Percentiles rank a stretch among this genome's conserved stretches.
Conservation (phyloP, 2,113 vertebrate species). For the Neofelis nebulosa region DNA sequence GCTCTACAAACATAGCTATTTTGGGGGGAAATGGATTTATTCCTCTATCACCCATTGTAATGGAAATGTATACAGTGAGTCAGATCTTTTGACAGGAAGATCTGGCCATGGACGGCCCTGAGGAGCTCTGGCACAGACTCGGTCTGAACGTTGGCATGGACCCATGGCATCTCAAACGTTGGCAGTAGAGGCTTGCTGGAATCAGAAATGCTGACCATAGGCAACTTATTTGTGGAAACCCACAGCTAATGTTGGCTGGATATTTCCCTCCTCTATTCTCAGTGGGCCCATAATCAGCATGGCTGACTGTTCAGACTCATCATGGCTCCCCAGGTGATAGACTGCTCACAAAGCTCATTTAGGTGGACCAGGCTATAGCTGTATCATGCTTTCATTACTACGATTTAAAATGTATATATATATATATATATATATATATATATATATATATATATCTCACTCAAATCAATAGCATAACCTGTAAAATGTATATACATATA, state of each 20-base stretch:
- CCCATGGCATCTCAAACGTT: conserved; percentile 26
- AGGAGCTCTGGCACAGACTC: not conserved
- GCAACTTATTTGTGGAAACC: conserved; percentile 64
- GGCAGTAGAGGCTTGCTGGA: not conserved
- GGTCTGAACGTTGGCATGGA: not conserved
- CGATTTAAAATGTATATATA: not conserved
- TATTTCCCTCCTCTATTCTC: conserved; percentile 60
- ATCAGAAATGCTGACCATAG: conserved; percentile 60
- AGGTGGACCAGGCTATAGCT: not conserved
- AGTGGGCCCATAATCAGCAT: conserved; percentile 56
- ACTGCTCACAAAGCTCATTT: conserved; percentile 24
- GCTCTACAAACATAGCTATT: conserved; percentile 59
- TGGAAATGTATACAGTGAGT: not conserved
- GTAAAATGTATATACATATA: not conserved
- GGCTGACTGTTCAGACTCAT: not conserved
- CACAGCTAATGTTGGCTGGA: conserved; percentile 45
- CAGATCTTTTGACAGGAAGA: not conserved
- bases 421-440: not conserved
- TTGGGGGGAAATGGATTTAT: conserved; percentile 7
- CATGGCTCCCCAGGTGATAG: conserved; percentile 5
- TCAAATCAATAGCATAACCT: conserved; percentile 12
- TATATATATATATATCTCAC: not conserved
- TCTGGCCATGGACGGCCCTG: not conserved
- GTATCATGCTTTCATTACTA: not conserved
- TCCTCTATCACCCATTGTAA: conserved; percentile 17